phyloP scores from a whole-genome alignment of 2,113 vertebrate species.

The Scomber japonicus region DNA sequence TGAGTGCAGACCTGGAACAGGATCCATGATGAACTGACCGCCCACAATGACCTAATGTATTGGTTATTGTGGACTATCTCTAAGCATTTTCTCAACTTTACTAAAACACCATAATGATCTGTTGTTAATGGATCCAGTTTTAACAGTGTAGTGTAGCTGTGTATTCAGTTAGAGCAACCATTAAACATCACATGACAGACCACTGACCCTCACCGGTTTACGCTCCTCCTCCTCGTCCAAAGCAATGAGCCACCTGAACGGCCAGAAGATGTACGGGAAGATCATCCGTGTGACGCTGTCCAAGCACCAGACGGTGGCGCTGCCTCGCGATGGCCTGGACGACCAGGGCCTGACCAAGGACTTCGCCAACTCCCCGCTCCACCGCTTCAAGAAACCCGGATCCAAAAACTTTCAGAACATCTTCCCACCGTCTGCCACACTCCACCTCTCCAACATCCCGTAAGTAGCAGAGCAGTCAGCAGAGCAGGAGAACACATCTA shows the following conservation, averaged over 20 bases:
- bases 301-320: constrained; percentile 96
- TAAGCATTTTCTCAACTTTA: too few relatives aligned
- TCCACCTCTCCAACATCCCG: constrained; percentile 98
- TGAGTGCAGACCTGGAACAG: too few relatives aligned
- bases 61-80: too few relatives aligned
- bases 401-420: constrained; percentile 99
- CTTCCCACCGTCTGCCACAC: constrained; percentile 96
- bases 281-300: constrained; percentile 97
- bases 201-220: background rate
- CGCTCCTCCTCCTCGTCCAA: background rate
- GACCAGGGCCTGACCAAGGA: constrained; percentile 98
- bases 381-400: constrained; percentile 97
- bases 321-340: constrained; percentile 96
- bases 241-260: constrained; percentile 99
- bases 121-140: background rate
- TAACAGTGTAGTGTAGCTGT: background rate
- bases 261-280: constrained; percentile 98
- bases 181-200: background rate
- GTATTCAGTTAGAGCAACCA: background rate
- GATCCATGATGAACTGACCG: too few relatives aligned
- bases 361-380: constrained; percentile 96
- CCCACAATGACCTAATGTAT: too few relatives aligned
- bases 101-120: background rate
- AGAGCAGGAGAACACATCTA: too few relatives aligned
- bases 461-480: constrained; percentile 81